Conservation (phyloP, 2,113 vertebrate species). For the Barnardius zonarius region DNA sequence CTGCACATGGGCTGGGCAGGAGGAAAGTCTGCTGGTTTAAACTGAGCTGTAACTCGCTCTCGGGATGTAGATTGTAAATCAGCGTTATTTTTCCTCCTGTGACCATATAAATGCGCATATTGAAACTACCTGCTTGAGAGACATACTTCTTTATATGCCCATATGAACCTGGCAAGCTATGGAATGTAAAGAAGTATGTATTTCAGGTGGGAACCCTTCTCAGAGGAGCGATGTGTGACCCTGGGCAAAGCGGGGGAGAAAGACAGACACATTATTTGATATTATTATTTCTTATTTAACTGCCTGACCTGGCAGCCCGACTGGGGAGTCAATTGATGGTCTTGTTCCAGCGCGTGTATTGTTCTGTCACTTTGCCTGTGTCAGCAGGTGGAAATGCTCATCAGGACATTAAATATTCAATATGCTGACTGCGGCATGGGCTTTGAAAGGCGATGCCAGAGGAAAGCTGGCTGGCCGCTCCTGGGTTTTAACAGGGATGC, state of each 20-base stretch:
- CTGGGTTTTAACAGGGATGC: constrained; percentile 13
- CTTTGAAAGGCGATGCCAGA: constrained; percentile 84
- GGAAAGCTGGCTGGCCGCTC: constrained; percentile 66
- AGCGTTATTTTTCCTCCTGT: constrained; percentile 63
- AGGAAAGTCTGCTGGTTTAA: constrained; percentile 34
- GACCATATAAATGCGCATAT: constrained; percentile 61
- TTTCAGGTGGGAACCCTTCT: constrained; percentile 84
- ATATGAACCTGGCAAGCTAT: constrained; percentile 97
- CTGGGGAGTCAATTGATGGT: constrained; percentile 81
- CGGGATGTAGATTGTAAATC: constrained; percentile 61
- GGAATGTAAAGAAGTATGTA: constrained; percentile 99
- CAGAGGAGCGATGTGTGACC: constrained; percentile 61
- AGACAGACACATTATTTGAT: constrained; percentile 54
- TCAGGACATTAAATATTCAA: constrained; percentile 99
- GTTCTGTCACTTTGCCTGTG: constrained; percentile 98
- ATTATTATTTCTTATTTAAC: background rate
- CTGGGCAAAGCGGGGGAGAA: background rate
- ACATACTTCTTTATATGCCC: constrained; percentile 99
- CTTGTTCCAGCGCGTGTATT: constrained; percentile 85
- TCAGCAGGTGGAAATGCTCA: constrained; percentile 98
- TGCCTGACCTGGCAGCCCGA: constrained; percentile 69
- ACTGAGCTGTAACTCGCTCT: constrained; percentile 43
- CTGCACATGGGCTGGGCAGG: constrained; percentile 40
- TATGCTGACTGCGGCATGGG: constrained; percentile 95
- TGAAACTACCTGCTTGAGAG: constrained; percentile 87